Evolutionary conservation across 2,113 vertebrate species (phyloP).

Genomic region (Rhea americana): DNA sequence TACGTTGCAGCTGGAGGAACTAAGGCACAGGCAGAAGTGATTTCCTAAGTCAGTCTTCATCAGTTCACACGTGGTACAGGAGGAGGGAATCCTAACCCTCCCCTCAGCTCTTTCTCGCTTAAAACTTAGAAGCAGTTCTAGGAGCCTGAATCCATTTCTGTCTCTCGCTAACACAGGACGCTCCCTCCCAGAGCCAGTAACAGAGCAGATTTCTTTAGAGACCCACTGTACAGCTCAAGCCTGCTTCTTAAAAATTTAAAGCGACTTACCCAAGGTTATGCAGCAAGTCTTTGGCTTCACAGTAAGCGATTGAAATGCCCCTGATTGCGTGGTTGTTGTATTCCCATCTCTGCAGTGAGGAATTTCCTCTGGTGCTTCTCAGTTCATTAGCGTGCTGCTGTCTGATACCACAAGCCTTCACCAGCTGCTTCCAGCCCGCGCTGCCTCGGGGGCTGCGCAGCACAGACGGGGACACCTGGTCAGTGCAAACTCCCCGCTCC

Average conservation of each 20-base stretch:
- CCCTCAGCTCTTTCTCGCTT: neutral
- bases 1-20: neutral
- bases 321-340: neutral
- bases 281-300: conserved; percentile 16
- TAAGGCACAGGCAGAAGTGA: neutral
- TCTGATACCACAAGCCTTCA: conserved; percentile 29
- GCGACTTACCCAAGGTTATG: neutral
- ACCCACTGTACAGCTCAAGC: neutral
- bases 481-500: neutral
- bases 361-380: conserved; percentile 48
- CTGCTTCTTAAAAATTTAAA: neutral
- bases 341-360: neutral
- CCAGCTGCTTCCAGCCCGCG: conserved; percentile 37
- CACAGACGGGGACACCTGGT: conserved; percentile 52
- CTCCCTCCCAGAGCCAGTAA: neutral
- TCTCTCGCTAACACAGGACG: neutral
- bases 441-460: neutral
- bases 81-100: neutral
- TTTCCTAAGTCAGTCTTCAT: neutral
- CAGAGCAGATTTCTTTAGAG: neutral
- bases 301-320: neutral
- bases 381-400: neutral
- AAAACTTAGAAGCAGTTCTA: neutral
- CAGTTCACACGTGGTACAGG: neutral
- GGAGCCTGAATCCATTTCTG: neutral